These are phyloP conservation scores for Manis pentadactyla DNA, from an alignment of 2,797 vertebrate species.

Conservation along the genomic window DNA sequence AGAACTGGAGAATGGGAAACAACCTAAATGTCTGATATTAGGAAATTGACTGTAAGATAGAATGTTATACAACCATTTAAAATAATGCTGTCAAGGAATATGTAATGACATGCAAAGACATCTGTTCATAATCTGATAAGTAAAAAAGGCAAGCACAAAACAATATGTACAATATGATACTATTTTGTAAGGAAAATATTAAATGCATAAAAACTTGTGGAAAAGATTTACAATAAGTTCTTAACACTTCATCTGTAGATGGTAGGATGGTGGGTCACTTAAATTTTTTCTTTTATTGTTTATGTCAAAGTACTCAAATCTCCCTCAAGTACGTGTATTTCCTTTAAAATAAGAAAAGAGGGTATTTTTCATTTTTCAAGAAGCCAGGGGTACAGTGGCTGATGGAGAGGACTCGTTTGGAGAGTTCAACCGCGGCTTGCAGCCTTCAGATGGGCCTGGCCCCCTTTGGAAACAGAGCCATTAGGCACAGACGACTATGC, in stretches of 20 bases:
- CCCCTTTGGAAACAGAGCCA: not conserved
- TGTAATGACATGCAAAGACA: not conserved
- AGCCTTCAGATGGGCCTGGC: not conserved
- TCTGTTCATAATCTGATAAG: not conserved
- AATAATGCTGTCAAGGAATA: not conserved
- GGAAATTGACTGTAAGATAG: not conserved
- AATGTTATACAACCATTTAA: not conserved
- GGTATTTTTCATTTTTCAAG: not conserved
- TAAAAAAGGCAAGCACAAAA: not conserved
- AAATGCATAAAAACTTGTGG: not conserved
- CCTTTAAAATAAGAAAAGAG: not conserved
- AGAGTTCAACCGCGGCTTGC: too few species aligned
- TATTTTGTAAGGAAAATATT: not conserved
- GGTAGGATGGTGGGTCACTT: not conserved
- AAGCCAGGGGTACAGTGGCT: not conserved
- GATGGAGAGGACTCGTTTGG: not conserved
- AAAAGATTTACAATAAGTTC: not conserved
- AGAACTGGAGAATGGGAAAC: not conserved
- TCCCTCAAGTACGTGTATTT: not conserved
- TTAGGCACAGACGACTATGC: accelerated
- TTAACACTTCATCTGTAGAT: not conserved
- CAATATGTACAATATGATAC: not conserved
- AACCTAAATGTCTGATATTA: not conserved
- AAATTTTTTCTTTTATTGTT: not conserved
- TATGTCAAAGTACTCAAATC: not conserved